phyloP scores from a whole-genome alignment of 2,113 vertebrate genomes.

The Electrona antarctica region DNA sequence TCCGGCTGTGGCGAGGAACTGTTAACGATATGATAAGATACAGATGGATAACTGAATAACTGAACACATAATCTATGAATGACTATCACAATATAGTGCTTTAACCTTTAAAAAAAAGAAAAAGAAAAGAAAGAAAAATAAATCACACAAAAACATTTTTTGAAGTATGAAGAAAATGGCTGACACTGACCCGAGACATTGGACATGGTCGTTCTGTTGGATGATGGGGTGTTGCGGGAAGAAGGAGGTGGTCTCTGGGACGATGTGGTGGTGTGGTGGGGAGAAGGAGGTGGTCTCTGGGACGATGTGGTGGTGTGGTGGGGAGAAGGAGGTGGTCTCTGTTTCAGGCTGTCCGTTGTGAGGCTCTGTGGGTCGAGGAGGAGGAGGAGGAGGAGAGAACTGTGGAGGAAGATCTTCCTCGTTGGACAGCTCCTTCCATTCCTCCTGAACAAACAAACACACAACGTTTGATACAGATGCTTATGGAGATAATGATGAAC shows the following conservation, averaged over 20 bases:
- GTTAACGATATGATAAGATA: not conserved
- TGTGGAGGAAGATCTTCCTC: slow-evolving; percentile 92
- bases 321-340: slow-evolving; percentile 67
- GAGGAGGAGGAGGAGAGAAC: slow-evolving; percentile 87
- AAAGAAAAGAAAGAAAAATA: no score
- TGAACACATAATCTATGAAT: no score
- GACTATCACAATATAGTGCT: no score
- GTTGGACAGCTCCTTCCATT: slow-evolving; percentile 94
- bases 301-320: slow-evolving; percentile 49
- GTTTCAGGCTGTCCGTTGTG: slow-evolving; percentile 77
- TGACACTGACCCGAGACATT: no score
- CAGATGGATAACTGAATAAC: no score
- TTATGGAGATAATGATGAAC: no score
- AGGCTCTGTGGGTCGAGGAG: slow-evolving; percentile 76
- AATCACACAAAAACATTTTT: no score
- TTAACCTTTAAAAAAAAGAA: no score
- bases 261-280: not conserved
- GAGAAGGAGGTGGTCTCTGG: not conserved
- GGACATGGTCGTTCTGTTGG: no score
- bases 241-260: no score
- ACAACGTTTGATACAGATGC: no score
- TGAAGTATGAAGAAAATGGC: no score
- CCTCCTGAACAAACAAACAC: slow-evolving; percentile 79
- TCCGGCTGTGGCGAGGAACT: slow-evolving; percentile 58
- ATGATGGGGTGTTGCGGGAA: not conserved